Conservation (phyloP, 2,113 vertebrate genomes). For the Lampris megalopsis region DNA sequence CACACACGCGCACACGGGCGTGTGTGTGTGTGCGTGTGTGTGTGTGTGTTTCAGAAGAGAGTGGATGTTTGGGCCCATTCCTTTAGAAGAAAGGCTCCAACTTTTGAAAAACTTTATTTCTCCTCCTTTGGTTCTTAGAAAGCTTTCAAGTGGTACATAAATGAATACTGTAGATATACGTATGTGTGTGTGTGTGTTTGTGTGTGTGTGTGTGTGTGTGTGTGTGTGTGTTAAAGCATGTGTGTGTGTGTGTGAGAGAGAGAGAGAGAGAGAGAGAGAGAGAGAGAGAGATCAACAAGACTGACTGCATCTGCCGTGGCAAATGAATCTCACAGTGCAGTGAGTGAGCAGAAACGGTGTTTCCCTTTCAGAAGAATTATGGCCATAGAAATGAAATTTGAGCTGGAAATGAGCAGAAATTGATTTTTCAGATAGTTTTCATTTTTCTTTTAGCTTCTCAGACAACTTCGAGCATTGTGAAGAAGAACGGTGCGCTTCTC, state of each 20-base stretch:
- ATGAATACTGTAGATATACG: too few relatives aligned
- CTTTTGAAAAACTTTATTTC: constrained; percentile 4
- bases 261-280: too few relatives aligned
- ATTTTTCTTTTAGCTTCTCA: constrained; percentile 45
- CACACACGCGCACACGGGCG: neutral
- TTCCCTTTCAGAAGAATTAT: constrained; percentile 40
- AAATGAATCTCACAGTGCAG: neutral
- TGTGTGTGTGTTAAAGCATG: too few relatives aligned
- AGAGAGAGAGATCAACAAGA: too few relatives aligned
- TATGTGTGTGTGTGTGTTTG: too few relatives aligned
- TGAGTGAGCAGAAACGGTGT: neutral
- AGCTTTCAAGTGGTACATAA: neutral
- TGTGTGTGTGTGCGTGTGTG: neutral
- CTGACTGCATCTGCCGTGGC: too few relatives aligned
- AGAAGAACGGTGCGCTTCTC: constrained; percentile 31
- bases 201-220: too few relatives aligned
- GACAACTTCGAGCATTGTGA: neutral
- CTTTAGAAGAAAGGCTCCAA: neutral
- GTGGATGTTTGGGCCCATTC: too few relatives aligned
- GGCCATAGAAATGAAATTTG: constrained; percentile 58
- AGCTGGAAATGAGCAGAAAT: constrained; percentile 44
- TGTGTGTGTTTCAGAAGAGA: neutral
- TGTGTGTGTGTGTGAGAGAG: too few relatives aligned
- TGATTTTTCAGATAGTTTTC: constrained; percentile 54
- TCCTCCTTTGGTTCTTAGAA: neutral